These are phyloP conservation scores for Pelodiscus sinensis DNA, from an alignment of 2,113 vertebrate species.

Conservation along the genomic window DNA sequence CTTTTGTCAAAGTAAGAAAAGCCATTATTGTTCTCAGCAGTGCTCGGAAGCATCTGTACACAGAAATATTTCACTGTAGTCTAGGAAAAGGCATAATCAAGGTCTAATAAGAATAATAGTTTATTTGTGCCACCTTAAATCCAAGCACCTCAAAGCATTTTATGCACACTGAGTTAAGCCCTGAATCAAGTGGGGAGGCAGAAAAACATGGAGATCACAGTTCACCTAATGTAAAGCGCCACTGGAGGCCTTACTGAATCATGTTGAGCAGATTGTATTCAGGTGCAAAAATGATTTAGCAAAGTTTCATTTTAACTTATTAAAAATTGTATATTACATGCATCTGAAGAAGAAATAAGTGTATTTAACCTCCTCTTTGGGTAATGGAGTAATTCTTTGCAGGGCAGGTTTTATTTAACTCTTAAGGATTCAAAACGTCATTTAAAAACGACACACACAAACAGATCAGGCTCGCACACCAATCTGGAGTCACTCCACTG, in stretches of 20 bases:
- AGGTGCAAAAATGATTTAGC: background rate
- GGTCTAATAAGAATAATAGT: background rate
- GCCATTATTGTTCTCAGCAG: background rate
- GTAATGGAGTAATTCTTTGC: background rate
- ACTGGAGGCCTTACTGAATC: background rate
- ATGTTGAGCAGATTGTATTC: background rate
- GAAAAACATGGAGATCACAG: background rate
- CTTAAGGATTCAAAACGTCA: background rate
- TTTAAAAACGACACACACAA: background rate
- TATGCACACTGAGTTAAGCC: background rate
- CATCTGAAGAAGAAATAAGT: background rate
- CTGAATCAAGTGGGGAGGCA: background rate
- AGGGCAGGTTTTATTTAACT: background rate
- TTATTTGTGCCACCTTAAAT: background rate
- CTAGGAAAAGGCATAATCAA: background rate
- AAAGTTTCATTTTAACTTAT: background rate
- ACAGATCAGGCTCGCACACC: background rate
- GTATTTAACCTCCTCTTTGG: background rate
- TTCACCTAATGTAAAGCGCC: background rate
- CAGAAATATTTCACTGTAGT: background rate
- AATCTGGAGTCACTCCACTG: no score
- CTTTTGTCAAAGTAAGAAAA: background rate
- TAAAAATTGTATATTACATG: background rate
- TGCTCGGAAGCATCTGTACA: background rate
- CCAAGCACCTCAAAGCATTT: background rate